Evolutionary conservation across 2,797 vertebrate species (phyloP).

Genomic region (Thamnophis elegans): DNA sequence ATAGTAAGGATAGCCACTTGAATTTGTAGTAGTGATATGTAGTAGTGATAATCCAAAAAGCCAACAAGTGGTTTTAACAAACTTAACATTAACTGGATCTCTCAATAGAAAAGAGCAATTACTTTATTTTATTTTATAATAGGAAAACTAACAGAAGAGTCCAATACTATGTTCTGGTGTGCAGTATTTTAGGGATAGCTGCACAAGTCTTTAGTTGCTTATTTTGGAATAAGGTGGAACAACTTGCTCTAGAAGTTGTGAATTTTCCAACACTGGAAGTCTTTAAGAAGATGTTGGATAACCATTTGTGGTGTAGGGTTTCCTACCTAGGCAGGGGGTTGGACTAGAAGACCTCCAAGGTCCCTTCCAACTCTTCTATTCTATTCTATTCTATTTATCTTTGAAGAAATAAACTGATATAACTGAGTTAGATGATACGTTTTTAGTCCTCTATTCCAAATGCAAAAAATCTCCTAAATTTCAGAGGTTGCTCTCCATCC

Average conservation of each 20-base stretch:
- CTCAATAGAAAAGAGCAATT: not conserved
- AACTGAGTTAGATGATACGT: not conserved
- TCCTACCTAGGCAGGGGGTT: too few species aligned
- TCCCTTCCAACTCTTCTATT: too few species aligned
- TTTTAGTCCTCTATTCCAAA: not conserved
- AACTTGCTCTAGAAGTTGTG: too few species aligned
- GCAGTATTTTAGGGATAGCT: not conserved
- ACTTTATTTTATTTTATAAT: not conserved
- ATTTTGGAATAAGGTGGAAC: too few species aligned
- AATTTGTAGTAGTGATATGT: slow-evolving; percentile 13
- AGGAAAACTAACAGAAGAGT: not conserved
- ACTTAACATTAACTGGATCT: not conserved
- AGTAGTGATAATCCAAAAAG: not conserved
- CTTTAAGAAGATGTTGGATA: too few species aligned
- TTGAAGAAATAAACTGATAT: not conserved
- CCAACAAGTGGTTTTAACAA: not conserved
- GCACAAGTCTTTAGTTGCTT: not conserved
- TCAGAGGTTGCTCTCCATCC: not conserved
- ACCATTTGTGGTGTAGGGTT: too few species aligned
- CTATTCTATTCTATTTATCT: not conserved
- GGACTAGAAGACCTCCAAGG: too few species aligned
- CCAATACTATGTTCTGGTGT: not conserved
- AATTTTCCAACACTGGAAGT: too few species aligned
- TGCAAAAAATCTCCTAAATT: not conserved
- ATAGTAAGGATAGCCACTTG: slow-evolving; percentile 1